Conservation (phyloP, 2,888 invertebrate genomes). For the Harmothoe impar region DNA sequence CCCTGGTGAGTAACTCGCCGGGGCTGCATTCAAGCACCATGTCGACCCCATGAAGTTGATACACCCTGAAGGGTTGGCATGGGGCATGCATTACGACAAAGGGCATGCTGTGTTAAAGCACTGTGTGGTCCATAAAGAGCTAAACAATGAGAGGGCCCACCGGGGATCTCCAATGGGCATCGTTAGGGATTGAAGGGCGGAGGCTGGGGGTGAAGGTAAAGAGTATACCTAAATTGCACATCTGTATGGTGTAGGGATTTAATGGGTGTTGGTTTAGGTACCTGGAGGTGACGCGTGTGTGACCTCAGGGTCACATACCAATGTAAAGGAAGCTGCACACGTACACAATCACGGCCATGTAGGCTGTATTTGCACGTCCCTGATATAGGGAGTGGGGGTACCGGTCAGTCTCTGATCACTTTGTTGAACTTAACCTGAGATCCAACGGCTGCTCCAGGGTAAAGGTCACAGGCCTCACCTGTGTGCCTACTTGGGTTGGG, state of each 20-base stretch:
- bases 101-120: too few species aligned
- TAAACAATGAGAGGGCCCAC: too few species aligned
- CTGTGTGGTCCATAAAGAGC: too few species aligned
- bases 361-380: background rate
- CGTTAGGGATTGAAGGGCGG: background rate
- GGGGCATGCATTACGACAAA: background rate
- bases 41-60: too few species aligned
- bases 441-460: background rate
- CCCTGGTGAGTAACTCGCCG: too few species aligned
- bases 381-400: background rate
- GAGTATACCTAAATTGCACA: background rate
- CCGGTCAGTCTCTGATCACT: background rate
- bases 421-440: background rate
- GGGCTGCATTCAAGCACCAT: too few species aligned
- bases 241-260: background rate
- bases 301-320: conserved; percentile 19
- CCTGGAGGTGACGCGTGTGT: background rate
- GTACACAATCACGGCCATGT: conserved; percentile 5
- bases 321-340: background rate
- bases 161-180: too few species aligned
- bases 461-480: too few species aligned
- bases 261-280: background rate
- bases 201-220: background rate
- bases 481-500: too few species aligned
- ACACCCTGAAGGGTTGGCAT: too few species aligned